Percentiles rank a stretch among this genome's conserved stretches.
Conservation (phyloP, 2,113 vertebrate species). For the Cyrtonyx montezumae region DNA sequence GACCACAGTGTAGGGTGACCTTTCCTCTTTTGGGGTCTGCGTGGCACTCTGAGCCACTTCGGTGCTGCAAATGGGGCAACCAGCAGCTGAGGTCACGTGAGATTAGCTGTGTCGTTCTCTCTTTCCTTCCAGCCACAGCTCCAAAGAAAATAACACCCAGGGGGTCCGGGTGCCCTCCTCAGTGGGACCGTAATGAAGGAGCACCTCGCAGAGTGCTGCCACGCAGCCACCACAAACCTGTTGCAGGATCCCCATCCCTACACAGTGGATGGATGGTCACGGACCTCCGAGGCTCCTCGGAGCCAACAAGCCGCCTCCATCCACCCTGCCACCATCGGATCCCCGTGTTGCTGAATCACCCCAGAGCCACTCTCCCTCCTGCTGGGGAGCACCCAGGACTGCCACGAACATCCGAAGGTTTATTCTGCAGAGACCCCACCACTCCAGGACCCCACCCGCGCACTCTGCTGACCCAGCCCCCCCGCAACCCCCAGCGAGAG, state of each 20-base stretch:
- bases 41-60: neutral
- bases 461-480: neutral
- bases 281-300: neutral
- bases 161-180: neutral
- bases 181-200: neutral
- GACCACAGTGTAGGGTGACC: neutral
- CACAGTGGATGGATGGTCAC: too few relatives aligned
- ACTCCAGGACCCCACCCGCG: neutral
- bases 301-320: neutral
- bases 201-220: neutral
- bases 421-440: neutral
- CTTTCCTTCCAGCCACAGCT: neutral
- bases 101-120: neutral
- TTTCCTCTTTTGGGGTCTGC: neutral
- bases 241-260: neutral
- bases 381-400: neutral
- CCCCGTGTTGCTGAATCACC: constrained; percentile 31
- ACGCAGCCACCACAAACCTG: neutral
- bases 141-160: neutral
- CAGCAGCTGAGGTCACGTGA: neutral
- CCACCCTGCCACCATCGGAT: neutral
- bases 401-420: rapidly evolving
- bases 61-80: neutral
- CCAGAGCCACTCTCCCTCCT: neutral
- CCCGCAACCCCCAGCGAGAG: neutral